A percentile compares a stretch with the other conserved stretches of the same genome.
These are phyloP conservation scores for Homalodisca vitripennis DNA, from an alignment of 1,140 invertebrate genomes.

Conservation along the genomic window DNA sequence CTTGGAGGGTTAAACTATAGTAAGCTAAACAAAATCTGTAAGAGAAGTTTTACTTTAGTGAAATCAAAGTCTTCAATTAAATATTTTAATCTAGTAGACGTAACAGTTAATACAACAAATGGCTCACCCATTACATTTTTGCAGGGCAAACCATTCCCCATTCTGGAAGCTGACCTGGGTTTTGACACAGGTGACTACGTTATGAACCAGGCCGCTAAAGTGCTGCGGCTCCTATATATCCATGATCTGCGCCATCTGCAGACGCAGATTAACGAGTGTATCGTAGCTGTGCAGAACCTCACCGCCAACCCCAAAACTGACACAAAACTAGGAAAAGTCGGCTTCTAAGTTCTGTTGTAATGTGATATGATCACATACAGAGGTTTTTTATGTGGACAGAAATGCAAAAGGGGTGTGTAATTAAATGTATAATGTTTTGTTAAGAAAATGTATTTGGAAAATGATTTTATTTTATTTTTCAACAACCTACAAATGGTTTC, in stretches of 20 bases:
- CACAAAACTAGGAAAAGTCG: slow-evolving; percentile 91
- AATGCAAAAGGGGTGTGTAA: too few relatives aligned
- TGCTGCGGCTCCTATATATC: slow-evolving; percentile 86
- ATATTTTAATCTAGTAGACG: slow-evolving; percentile 19
- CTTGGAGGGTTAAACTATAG: too few relatives aligned
- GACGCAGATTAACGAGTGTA: slow-evolving; percentile 91
- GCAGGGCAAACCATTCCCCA: slow-evolving; percentile 64
- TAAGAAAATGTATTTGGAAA: too few relatives aligned
- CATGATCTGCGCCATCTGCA: slow-evolving; percentile 89
- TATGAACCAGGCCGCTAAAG: slow-evolving; percentile 75
- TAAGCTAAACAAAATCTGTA: too few relatives aligned
- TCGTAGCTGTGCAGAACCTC: slow-evolving; percentile 87
- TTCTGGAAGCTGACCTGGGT: slow-evolving; percentile 64
- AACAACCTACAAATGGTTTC: too few relatives aligned
- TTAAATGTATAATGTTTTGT: too few relatives aligned
- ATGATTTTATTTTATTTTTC: too few relatives aligned
- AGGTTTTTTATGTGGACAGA: too few relatives aligned
- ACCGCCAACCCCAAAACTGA: slow-evolving; percentile 98
- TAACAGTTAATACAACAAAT: too few relatives aligned
- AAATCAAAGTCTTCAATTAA: neutral
- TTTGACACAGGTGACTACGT: slow-evolving; percentile 68
- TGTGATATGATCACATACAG: too few relatives aligned
- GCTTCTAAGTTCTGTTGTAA: slow-evolving; percentile 63
- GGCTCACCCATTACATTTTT: too few relatives aligned
- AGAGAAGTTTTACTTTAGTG: too few relatives aligned